Base-by-base conservation (phyloP, 2,113 vertebrate genomes). In the Oryzias curvinotus region DNA sequence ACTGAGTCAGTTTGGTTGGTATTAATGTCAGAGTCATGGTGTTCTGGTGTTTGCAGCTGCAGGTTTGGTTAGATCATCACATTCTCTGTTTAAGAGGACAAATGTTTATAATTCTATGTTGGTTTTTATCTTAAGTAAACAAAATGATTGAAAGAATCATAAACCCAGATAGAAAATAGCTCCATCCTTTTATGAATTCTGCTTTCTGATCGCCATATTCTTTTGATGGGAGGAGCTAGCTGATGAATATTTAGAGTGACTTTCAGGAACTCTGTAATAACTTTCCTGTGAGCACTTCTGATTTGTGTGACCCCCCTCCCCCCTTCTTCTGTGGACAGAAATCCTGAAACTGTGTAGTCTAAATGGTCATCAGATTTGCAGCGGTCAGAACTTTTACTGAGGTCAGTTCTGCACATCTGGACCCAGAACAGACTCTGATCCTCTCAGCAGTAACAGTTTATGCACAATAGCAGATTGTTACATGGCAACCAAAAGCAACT, bases 381-480 rank as follows among this genome's bases (percentile, higher is more conserved):
- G 43, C 50, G 48, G 54, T 21, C 36, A 50, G 61, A 53, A 30
- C 48, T 64, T 59, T 61, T 18, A 21, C 44, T 48, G 8, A 41
- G 36, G 17, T 64, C 51, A 42, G 76, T 69, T 76, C 36, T 61
- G 57, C 73, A 69, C 70, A 81, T 75, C 79, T 84, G 78, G 64
- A 62, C 16, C 7, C 25, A 43, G 48, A 5, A 2, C 48, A 49
- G 48, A 4, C 23, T 44, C 23, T 76, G 74, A 75, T 82, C 76
- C 72, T 12, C 30, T 10, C 52, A 45, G 51, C 43, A 66, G 69
- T 60, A 19, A 41, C 43, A 36, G 57, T 4, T 14, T 42, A 12
- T 44, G 44, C 18, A 46, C 51, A 19, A 57, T 62, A 66, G 48
- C 30, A 67, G 65, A 68, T 45, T 23, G 23, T 21, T 17, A 44